Evolutionary conservation across 2,113 vertebrate species (phyloP).

Genomic region (Chloebia gouldiae): DNA sequence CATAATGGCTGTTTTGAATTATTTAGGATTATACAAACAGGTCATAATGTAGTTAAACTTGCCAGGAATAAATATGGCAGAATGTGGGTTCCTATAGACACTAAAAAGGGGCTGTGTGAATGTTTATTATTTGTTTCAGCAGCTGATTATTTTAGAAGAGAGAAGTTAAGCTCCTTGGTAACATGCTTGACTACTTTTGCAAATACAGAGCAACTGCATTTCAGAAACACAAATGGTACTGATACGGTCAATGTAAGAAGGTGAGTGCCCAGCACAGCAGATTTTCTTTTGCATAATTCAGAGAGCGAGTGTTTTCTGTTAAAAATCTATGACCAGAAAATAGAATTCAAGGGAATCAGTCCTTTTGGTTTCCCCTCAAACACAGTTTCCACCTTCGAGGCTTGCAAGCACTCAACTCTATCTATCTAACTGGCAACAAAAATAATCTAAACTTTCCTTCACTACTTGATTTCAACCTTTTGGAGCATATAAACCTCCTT

Average conservation of each 20-base stretch:
- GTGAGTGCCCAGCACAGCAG: background rate
- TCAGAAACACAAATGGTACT: background rate
- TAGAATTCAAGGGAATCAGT: background rate
- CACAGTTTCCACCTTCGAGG: background rate
- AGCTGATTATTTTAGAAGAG: background rate
- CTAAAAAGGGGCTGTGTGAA: background rate
- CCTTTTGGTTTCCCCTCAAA: background rate
- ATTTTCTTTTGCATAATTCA: background rate
- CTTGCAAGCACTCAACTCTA: background rate
- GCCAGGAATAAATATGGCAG: background rate
- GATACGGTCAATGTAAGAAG: background rate
- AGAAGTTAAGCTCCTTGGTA: background rate
- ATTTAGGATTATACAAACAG: background rate
- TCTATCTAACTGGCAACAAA: background rate
- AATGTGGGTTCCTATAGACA: background rate
- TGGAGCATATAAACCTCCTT: background rate
- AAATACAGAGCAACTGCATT: background rate
- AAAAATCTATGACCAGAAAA: background rate
- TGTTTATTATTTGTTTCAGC: background rate
- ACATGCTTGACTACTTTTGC: background rate
- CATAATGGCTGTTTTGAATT: background rate
- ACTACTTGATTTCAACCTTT: background rate
- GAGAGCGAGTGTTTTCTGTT: background rate
- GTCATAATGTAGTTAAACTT: background rate
- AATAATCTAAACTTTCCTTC: background rate